Base-by-base conservation (phyloP, 2,888 invertebrate species). In the Hypsopygia costalis region DNA sequence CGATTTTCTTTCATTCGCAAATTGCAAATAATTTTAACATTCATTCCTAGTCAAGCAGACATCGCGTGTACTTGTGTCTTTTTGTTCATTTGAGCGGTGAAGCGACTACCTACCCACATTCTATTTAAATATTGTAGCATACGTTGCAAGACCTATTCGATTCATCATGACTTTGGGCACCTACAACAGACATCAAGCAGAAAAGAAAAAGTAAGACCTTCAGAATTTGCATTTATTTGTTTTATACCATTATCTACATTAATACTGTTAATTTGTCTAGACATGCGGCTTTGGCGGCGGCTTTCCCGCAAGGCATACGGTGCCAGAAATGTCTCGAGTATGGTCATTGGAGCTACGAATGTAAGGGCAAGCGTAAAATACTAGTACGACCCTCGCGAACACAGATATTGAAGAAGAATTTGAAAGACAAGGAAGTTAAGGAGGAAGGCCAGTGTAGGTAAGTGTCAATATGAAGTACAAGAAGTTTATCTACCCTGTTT, bases 311-410 rank as follows among this genome's bases (percentile, higher is more conserved):
- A 74, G 94, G 94, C 7, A 91, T 95, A 45, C 92, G 95, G 12
- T 98, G 98, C 71, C 98, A 98, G 74, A 98, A 97, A 82, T 98
- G 98, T 69, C 82, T 97, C 34, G 95, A 97, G 78, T 93, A 93
- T 65, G 98, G 98, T 0, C 98, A 98, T 73, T 98, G 97, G 97
- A 97, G 97, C 45, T 98, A 96, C 64, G 95, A 97, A 76, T 98
- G 98, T 70, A 96, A 93, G 54, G 95, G 95, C 8, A 97, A 97
- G 78, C 91, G 97, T 46, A 98, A 98, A 82, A 94, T 94, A 75
- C 86, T 97, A 3, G 93, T 96, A 57, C 91, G 97, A 42, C 92
- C 93, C 3, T 97, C 97, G 0, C 92, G 97, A 40, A 95, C 97
- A 0, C 92, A 94, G 55, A 91, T 94, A 46, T 79, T 98, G 49